Evolutionary conservation across 2,797 vertebrate genomes (phyloP).

Genomic region (Sitta carolinensis): DNA sequence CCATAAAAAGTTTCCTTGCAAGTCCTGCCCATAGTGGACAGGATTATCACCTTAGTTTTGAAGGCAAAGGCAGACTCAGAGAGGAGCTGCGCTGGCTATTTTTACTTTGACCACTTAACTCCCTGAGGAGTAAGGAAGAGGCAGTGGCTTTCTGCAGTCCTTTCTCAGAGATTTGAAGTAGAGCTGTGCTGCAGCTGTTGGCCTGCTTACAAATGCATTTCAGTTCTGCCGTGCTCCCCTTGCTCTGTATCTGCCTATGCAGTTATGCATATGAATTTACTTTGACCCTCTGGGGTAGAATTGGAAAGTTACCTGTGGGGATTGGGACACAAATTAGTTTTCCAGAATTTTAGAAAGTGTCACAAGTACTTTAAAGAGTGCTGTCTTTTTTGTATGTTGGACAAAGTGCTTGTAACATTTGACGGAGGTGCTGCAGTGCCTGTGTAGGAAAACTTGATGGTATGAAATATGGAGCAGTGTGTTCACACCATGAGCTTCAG

Average conservation of each 20-base stretch:
- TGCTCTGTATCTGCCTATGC: background rate
- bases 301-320: background rate
- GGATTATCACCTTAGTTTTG: background rate
- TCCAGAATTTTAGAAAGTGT: background rate
- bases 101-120: background rate
- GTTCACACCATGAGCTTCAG: background rate
- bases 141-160: background rate
- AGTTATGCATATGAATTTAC: background rate
- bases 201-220: background rate
- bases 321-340: background rate
- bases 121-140: background rate
- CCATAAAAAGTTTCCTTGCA: background rate
- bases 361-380: background rate
- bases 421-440: background rate
- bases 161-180: background rate
- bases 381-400: background rate
- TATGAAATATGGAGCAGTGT: rapidly evolving
- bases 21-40: background rate
- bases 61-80: background rate
- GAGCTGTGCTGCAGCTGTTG: background rate
- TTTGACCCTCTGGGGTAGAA: background rate
- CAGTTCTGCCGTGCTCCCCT: background rate
- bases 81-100: background rate
- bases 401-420: background rate
- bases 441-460: background rate